A percentile compares a stretch with the other conserved stretches of the same genome.
Evolutionary conservation across 1,140 invertebrate species (phyloP).

Genomic region (Drosophila nigromelanica): DNA sequence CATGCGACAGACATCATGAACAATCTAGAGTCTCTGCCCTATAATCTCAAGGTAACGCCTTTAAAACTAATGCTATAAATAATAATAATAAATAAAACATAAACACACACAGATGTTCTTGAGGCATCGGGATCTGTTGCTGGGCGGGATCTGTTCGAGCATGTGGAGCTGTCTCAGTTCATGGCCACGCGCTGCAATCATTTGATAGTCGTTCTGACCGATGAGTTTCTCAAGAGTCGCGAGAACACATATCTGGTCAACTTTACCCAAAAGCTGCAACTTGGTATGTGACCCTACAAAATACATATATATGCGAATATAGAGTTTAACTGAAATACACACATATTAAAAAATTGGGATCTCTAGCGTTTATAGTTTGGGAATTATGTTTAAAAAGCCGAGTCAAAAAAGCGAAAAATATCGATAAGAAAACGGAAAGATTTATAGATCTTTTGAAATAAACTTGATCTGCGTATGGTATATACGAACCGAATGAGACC

Average conservation of each 20-base stretch:
- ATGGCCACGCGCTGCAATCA: conserved; percentile 90
- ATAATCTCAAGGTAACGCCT: conserved; percentile 85
- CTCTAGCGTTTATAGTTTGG: no score
- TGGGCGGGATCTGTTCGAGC: conserved; percentile 87
- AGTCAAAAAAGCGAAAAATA: no score
- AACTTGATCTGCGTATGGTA: no score
- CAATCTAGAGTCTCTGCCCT: conserved; percentile 85
- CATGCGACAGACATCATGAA: conserved; percentile 72
- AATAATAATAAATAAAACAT: background rate
- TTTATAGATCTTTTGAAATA: no score
- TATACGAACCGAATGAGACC: no score
- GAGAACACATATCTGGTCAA: conserved; percentile 85
- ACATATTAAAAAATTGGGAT: no score
- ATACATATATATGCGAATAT: no score
- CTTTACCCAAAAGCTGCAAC: no score
- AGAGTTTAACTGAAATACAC: no score
- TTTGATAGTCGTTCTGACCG: conserved; percentile 89
- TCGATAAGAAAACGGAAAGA: no score
- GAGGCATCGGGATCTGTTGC: conserved; percentile 88
- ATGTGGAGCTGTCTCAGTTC: conserved; percentile 88
- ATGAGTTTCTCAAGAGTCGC: conserved; percentile 88
- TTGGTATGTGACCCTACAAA: no score
- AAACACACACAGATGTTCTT: conserved; percentile 86
- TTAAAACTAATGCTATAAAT: background rate
- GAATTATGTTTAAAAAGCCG: no score